Evolutionary conservation across 2,888 invertebrate genomes (phyloP).

Genomic region (Yponomeuta sedellus): DNA sequence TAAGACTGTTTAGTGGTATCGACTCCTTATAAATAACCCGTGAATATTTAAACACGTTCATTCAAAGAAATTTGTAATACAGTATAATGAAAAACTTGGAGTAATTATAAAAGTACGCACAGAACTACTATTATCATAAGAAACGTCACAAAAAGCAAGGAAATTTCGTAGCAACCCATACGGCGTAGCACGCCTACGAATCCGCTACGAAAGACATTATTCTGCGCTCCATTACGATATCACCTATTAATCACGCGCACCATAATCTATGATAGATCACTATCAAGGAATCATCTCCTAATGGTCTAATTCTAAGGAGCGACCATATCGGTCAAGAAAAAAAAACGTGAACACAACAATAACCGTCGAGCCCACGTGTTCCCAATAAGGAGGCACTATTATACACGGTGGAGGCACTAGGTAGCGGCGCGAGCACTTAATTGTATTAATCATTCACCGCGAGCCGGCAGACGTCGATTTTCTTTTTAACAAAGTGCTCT

Average conservation of each 20-base stretch:
- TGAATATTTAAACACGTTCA: too few relatives aligned
- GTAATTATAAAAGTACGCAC: too few relatives aligned
- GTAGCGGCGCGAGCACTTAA: conserved; percentile 72
- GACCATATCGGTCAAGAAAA: conserved; percentile 12
- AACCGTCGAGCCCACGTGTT: conserved; percentile 56
- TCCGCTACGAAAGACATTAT: not conserved
- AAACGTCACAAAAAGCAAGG: not conserved
- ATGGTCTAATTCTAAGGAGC: conserved; percentile 7
- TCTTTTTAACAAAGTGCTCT: conserved; percentile 75
- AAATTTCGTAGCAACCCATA: not conserved
- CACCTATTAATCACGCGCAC: not conserved
- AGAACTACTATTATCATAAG: too few relatives aligned
- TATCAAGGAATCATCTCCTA: conserved; percentile 7
- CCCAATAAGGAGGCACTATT: conserved; percentile 69
- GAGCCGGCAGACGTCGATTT: conserved; percentile 75
- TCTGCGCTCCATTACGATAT: not conserved
- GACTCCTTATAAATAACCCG: too few relatives aligned
- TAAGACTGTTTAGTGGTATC: too few relatives aligned
- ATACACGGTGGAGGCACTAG: conserved; percentile 41
- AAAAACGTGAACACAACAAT: conserved; percentile 9
- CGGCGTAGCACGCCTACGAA: conserved; percentile 7
- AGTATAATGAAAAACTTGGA: too few relatives aligned
- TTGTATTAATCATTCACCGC: conserved; percentile 75
- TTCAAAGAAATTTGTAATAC: too few relatives aligned
- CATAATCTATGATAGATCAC: not conserved